phyloP scores from a whole-genome alignment of 2,888 invertebrate genomes.

The Hirtodrosophila cameraria region DNA sequence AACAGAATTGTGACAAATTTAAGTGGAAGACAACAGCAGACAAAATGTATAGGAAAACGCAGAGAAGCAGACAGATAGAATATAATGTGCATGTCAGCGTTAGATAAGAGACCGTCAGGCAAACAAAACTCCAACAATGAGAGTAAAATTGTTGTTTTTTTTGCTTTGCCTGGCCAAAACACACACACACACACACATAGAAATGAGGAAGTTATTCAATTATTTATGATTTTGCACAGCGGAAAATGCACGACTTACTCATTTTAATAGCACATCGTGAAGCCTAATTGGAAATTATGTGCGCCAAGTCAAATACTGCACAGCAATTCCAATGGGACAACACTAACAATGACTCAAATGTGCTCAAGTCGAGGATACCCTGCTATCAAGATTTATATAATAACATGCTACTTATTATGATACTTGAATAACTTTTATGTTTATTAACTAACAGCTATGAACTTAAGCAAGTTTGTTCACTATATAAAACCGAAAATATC shows the following conservation, averaged over 20 bases:
- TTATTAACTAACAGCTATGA: no score
- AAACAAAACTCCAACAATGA: slow-evolving; percentile 23
- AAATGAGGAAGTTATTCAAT: slow-evolving; percentile 73
- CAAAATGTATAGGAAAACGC: not conserved
- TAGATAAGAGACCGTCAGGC: slow-evolving; percentile 54
- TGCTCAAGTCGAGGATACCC: no score
- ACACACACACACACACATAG: no score
- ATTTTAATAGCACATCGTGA: slow-evolving; percentile 43
- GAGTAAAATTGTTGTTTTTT: no score
- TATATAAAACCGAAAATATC: no score
- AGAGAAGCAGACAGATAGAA: slow-evolving; percentile 7
- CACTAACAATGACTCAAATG: not conserved
- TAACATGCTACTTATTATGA: no score
- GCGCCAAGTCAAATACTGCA: slow-evolving; percentile 34
- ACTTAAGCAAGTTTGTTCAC: no score
- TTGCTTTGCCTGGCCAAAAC: no score
- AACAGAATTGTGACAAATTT: slow-evolving; percentile 71
- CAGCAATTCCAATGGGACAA: slow-evolving; percentile 11
- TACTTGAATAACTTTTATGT: no score
- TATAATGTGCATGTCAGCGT: slow-evolving; percentile 67
- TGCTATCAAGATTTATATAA: no score
- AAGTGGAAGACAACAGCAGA: slow-evolving; percentile 6
- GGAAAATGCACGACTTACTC: slow-evolving; percentile 41
- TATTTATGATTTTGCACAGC: slow-evolving; percentile 61
- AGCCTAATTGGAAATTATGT: slow-evolving; percentile 66